Evolutionary conservation across 2,797 vertebrate genomes (phyloP).

Genomic region (Calcarius lapponicus): DNA sequence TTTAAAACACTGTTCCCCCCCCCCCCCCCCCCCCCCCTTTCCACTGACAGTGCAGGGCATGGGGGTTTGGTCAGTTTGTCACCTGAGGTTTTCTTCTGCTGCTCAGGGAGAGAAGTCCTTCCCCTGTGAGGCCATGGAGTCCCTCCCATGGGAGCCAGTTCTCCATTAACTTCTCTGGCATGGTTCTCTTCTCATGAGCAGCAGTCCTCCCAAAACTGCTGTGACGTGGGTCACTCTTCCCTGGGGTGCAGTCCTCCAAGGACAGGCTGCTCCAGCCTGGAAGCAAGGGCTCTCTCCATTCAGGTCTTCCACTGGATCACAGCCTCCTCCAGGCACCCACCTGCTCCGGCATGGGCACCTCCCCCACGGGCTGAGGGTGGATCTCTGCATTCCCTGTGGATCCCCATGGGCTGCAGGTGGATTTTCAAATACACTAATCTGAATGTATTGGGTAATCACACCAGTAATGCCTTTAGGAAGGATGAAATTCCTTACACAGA

Average conservation of each 20-base stretch:
- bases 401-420: background rate
- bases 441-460: background rate
- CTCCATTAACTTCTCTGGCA: background rate
- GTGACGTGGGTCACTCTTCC: background rate
- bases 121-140: background rate
- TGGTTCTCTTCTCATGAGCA: background rate
- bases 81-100: background rate
- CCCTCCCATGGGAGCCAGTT: background rate
- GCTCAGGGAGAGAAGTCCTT: background rate
- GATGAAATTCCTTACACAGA: background rate
- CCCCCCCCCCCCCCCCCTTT: too few relatives aligned
- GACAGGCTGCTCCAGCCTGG: background rate
- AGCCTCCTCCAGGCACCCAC: background rate
- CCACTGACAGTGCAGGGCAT: accelerated
- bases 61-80: background rate
- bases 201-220: background rate
- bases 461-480: background rate
- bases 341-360: accelerated
- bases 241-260: background rate
- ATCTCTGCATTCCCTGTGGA: background rate
- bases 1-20: background rate
- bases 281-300: background rate
- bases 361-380: background rate
- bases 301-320: background rate
- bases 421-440: background rate